Base-by-base conservation (phyloP, 1,140 invertebrate genomes). In the Diuraphis noxia region DNA sequence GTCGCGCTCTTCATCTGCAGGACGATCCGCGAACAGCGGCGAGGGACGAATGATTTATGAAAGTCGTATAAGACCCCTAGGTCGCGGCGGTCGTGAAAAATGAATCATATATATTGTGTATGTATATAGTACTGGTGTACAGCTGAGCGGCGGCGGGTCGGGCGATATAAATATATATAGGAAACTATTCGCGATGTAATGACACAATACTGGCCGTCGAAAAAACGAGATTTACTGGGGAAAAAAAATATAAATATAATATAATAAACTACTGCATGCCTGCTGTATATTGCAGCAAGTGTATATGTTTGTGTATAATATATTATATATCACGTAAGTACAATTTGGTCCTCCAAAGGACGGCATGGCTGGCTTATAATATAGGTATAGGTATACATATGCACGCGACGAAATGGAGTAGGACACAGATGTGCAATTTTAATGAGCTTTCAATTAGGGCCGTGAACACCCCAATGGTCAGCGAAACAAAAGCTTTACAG, bases 371-470 rank as follows among this genome's bases (percentile, higher is more conserved):
- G 36, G 34, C 34, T 9, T 56, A 52, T 52, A 52, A 7, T 25
- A 25, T 52, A 52, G 43, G 43, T 52, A 30, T 56, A 56, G 52
- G 52, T 56, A 25, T 52, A 52, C 52, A 25, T 52, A 52, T 25
- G 7, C 25, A 56, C 30, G 25, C 52, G 52, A 56, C 25, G 30
- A 63, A 63, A 63, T 30, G 56, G 56, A 63, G 30, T 0, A 10
- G 23, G 38, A 82, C 79, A 82, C 84, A 43, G 46, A 46, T 49
- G 84, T 86, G 43, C 84, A 86, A 86, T 46, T 86, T 86, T 86
- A 86, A 86, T 86, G 84, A 86, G 40, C 84, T 86, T 86, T 86
- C 84, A 86, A 86, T 86, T 86, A 86, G 84, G 84, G 84, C 34
- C 8, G 34, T 2, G 34, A 9, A 82, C 40, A 41, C 25, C 79